These are phyloP conservation scores for Pseudococcus jackbeardsleyi DNA, from an alignment of 2,888 invertebrate genomes.

Conservation along the genomic window DNA sequence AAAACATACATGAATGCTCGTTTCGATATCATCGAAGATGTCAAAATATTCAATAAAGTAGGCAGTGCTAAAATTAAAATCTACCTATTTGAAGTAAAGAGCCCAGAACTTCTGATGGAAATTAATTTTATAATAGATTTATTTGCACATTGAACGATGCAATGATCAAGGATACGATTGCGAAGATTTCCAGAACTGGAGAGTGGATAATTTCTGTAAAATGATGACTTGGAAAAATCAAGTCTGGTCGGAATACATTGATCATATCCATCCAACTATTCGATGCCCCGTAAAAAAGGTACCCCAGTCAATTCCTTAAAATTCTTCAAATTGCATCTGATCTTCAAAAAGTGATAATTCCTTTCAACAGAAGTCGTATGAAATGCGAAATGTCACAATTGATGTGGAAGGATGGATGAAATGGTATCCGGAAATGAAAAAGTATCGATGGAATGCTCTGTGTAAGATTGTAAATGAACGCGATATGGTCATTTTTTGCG, in stretches of 20 bases:
- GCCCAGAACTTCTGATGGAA: background rate
- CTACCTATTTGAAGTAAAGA: background rate
- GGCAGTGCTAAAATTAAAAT: background rate
- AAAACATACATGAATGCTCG: background rate
- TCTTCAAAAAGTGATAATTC: no score
- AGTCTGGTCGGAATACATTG: background rate
- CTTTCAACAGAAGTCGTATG: background rate
- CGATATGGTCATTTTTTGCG: background rate
- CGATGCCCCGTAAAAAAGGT: constrained; percentile 35
- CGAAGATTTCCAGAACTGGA: constrained; percentile 36
- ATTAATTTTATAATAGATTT: background rate
- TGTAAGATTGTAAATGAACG: background rate
- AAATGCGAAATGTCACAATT: background rate
- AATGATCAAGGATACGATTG: constrained; percentile 34
- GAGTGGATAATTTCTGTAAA: background rate
- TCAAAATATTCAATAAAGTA: background rate
- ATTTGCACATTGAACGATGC: constrained; percentile 12
- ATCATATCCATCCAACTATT: background rate
- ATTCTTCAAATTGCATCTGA: no score
- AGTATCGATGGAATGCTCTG: background rate
- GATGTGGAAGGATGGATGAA: background rate
- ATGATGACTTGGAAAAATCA: constrained; percentile 18
- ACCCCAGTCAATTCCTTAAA: background rate
- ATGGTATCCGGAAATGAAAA: background rate
- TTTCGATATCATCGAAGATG: background rate